Base-by-base conservation (phyloP, 1,140 invertebrate genomes). In the Panonychus citri region DNA sequence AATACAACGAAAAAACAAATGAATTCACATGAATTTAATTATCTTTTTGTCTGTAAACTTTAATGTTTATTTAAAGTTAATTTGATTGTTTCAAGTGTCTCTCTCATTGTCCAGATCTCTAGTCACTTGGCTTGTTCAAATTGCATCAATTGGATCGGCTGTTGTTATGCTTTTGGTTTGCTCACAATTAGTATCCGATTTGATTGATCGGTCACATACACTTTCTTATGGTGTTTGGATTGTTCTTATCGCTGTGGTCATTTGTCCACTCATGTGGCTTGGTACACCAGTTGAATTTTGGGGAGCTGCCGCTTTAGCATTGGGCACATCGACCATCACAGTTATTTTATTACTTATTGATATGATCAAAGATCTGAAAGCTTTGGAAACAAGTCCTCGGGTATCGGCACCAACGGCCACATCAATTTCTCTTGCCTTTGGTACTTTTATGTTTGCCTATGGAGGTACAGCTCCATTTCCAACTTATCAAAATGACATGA, bases 271-370 rank as follows among this genome's bases (percentile, higher is more conserved):
- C 1, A 75, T 78, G 61, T 79, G 80, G 71, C 72, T 81, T 1
- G 80, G 79, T 40, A 76, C 78, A 5, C 81, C 81, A 2, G 79
- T 79, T 65, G 78, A 82, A 61, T 80, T 81, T 66, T 76, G 76
- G 80, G 43, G n/a, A 26, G 54, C 54, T 5, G 39, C 26, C 3
- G 54, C 54, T 17, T 10, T 26, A 17, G 43, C 28, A 13, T 3
- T 28, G 4, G 4, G 5, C 13, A 55, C 54, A 24, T 21, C 54
- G 8, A 21, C 28, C 4, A 15, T 48, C 12, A 19, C 24, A 24
- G 39, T 55, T 3, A 50, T 54, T 54, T 52, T 59, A 17, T 4
- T 60, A 3, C 24, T 57, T 19, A 21, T 12, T 17, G 34, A 49
- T n/a, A 50, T 54, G 8, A 48, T 24, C 51, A 15, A 24, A 57